These are phyloP conservation scores for Amblyopsis hoosieri DNA, from an alignment of 2,797 vertebrate species.

Conservation along the genomic window DNA sequence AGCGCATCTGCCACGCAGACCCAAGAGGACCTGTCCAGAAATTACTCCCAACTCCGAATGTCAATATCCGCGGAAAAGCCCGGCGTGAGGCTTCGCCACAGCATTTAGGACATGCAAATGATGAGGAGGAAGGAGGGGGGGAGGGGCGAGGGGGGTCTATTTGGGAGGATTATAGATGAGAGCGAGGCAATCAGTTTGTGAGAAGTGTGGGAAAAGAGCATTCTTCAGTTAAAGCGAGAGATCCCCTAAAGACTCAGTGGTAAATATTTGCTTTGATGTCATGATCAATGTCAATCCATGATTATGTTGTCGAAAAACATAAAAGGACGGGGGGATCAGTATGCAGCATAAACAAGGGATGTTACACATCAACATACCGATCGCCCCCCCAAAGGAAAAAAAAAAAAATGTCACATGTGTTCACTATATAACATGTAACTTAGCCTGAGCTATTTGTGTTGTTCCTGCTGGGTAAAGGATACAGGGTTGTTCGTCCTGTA, in stretches of 20 bases:
- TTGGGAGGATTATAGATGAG: background rate
- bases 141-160: background rate
- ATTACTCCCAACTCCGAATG: slow-evolving; percentile 17
- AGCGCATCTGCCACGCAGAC: slow-evolving; percentile 61
- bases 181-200: slow-evolving; percentile 1
- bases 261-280: slow-evolving; percentile 12
- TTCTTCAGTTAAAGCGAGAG: background rate
- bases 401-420: slow-evolving; percentile 31
- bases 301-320: slow-evolving; percentile 22
- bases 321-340: slow-evolving; percentile 1
- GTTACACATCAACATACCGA: background rate
- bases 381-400: background rate
- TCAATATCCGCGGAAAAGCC: slow-evolving; percentile 18
- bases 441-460: slow-evolving; percentile 15
- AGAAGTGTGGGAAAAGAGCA: background rate
- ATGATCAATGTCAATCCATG: background rate
- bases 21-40: background rate
- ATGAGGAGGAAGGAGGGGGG: background rate
- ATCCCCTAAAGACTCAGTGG: background rate
- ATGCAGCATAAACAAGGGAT: slow-evolving; percentile 1
- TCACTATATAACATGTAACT: slow-evolving; percentile 13
- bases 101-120: slow-evolving; percentile 12
- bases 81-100: slow-evolving; percentile 7
- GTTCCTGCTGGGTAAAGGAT: slow-evolving; percentile 80
- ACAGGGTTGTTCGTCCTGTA: slow-evolving; percentile 92